These are phyloP conservation scores for Cataglyphis rosenhaueri DNA, from an alignment of 2,888 invertebrate species.

Conservation along the genomic window DNA sequence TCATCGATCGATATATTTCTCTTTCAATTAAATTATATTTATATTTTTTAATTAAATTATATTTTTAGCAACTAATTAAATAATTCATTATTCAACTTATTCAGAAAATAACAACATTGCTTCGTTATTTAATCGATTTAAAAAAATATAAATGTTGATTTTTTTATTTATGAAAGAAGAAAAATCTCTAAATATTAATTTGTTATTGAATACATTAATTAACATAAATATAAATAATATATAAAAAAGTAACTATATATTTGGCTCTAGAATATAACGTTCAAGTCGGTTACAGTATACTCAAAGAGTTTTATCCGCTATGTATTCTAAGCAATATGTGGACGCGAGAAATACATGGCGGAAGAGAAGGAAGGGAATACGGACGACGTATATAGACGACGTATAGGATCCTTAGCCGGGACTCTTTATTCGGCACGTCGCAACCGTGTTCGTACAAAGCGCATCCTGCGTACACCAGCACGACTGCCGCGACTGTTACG, in stretches of 20 bases:
- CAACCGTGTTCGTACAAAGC: slow-evolving; percentile 63
- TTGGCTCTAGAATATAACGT: neutral
- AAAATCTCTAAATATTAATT: too few relatives aligned
- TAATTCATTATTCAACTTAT: slow-evolving; percentile 13
- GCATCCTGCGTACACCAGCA: slow-evolving; percentile 58
- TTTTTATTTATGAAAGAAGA: too few relatives aligned
- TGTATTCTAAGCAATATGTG: slow-evolving; percentile 16
- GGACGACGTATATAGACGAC: slow-evolving; percentile 17
- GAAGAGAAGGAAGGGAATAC: neutral
- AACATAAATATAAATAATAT: neutral
- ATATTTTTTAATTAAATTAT: neutral
- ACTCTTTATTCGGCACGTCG: slow-evolving; percentile 66
- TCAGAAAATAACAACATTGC: neutral
- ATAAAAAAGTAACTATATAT: neutral
- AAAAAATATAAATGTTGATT: slow-evolving; percentile 2
- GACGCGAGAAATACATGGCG: slow-evolving; percentile 1
- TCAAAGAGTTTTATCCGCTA: neutral
- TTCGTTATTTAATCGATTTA: neutral
- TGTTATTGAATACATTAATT: too few relatives aligned
- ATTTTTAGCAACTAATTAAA: neutral
- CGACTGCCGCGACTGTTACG: slow-evolving; percentile 21
- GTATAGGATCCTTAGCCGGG: slow-evolving; percentile 61
- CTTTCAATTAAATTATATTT: slow-evolving; percentile 20
- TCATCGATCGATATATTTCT: neutral
- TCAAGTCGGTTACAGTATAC: neutral